These are phyloP conservation scores for Zaprionus kolodkinae DNA, from an alignment of 1,140 invertebrate genomes.

Conservation along the genomic window DNA sequence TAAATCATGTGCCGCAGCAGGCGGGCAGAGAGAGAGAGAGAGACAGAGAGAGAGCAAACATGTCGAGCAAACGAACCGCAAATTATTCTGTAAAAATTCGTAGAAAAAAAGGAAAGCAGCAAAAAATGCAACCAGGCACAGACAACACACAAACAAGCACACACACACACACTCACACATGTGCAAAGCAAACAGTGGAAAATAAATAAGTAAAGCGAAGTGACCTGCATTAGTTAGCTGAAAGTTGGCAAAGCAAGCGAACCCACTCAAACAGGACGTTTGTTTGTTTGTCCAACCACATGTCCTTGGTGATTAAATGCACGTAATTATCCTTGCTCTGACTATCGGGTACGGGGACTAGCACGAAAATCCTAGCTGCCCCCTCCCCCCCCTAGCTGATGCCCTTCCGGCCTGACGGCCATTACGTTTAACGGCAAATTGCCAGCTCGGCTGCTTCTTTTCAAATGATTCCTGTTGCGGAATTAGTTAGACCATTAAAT, in stretches of 20 bases:
- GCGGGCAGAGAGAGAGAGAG: not conserved
- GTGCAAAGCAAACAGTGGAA: constrained; percentile 41
- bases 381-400: not conserved
- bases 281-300: constrained; percentile 44
- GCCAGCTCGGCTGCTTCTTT: constrained; percentile 5
- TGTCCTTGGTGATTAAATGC: constrained; percentile 63
- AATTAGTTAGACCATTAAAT: constrained; percentile 20
- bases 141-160: constrained; percentile 24
- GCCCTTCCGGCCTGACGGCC: not conserved
- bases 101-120: constrained; percentile 16
- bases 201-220: constrained; percentile 67
- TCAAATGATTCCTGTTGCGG: constrained; percentile 33
- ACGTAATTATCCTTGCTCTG: constrained; percentile 52
- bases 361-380: constrained; percentile 44
- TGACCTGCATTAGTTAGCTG: constrained; percentile 69
- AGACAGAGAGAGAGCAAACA: constrained; percentile 9
- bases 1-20: constrained; percentile 32
- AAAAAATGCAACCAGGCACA: constrained; percentile 29
- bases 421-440: constrained; percentile 17
- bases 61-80: constrained; percentile 66
- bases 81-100: constrained; percentile 64
- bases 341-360: constrained; percentile 14
- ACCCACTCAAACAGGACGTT: constrained; percentile 17
- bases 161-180: not conserved
- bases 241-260: constrained; percentile 53